These are phyloP conservation scores for Patella ulyssiponensis DNA, from an alignment of 2,888 invertebrate genomes.

Conservation along the genomic window DNA sequence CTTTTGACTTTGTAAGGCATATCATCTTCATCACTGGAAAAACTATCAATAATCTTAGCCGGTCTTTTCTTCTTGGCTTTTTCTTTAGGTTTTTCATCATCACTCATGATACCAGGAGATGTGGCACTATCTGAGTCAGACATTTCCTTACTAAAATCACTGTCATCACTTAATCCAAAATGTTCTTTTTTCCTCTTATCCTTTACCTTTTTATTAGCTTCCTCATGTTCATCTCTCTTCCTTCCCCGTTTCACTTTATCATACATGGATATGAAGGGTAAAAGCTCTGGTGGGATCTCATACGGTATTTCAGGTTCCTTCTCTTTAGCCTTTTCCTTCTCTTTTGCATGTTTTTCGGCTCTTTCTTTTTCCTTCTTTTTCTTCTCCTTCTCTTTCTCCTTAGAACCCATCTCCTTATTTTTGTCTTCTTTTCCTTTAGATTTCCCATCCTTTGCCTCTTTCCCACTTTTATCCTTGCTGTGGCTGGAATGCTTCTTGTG, in stretches of 20 bases:
- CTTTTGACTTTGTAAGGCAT: slow-evolving; percentile 28
- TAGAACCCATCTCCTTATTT: slow-evolving; percentile 27
- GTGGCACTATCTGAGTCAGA: slow-evolving; percentile 48
- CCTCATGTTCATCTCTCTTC: slow-evolving; percentile 71
- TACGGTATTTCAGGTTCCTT: slow-evolving; percentile 42
- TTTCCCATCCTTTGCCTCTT: slow-evolving; percentile 26
- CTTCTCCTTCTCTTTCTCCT: slow-evolving; percentile 33
- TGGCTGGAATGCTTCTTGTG: slow-evolving; percentile 27
- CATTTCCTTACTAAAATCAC: slow-evolving; percentile 50
- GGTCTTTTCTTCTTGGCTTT: slow-evolving; percentile 29
- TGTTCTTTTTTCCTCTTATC: slow-evolving; percentile 59
- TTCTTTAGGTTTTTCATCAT: slow-evolving; percentile 19
- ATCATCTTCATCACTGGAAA: slow-evolving; percentile 32
- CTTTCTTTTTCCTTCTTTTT: slow-evolving; percentile 36
- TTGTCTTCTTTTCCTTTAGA: slow-evolving; percentile 40
- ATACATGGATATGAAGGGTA: slow-evolving; percentile 96
- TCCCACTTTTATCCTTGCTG: slow-evolving; percentile 38
- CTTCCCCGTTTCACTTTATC: slow-evolving; percentile 79
- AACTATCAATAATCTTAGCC: slow-evolving; percentile 29
- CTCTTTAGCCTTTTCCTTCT: slow-evolving; percentile 47
- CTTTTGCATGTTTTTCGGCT: slow-evolving; percentile 37
- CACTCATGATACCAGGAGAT: slow-evolving; percentile 16
- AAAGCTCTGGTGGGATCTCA: slow-evolving; percentile 66
- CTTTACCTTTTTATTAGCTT: slow-evolving; percentile 47
- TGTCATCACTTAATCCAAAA: slow-evolving; percentile 47